Evolutionary conservation across 2,888 invertebrate genomes (phyloP).

Genomic region (Drosophila prolongata): DNA sequence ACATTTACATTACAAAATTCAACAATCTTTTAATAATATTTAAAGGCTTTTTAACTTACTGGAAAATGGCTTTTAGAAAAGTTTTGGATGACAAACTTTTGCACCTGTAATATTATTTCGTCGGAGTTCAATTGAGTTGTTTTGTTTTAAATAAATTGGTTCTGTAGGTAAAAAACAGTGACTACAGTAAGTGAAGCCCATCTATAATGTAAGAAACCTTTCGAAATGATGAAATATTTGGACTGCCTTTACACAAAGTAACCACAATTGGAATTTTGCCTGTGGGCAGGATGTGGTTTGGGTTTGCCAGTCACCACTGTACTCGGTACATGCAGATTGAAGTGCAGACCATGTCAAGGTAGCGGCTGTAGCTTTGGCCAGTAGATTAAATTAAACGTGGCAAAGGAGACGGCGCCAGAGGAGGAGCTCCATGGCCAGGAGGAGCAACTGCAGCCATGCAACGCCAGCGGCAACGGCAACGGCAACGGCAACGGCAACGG

Average conservation of each 20-base stretch:
- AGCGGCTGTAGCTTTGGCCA: slow-evolving; percentile 66
- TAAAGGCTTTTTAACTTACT: too few relatives aligned
- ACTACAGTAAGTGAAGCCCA: not conserved
- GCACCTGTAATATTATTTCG: too few relatives aligned
- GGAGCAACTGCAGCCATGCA: slow-evolving; percentile 43
- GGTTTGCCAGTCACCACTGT: not conserved
- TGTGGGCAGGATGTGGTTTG: not conserved
- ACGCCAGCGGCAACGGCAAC: not conserved
- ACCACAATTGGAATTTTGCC: not conserved
- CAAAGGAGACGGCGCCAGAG: slow-evolving; percentile 38
- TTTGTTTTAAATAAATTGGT: too few relatives aligned
- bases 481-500: slow-evolving; percentile 21
- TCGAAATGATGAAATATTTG: not conserved
- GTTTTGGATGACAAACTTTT: too few relatives aligned
- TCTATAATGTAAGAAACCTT: not conserved
- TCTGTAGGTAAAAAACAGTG: not conserved
- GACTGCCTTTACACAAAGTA: not conserved
- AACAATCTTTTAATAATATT: too few relatives aligned
- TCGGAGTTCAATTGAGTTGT: too few relatives aligned
- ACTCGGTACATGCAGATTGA: slow-evolving; percentile 24
- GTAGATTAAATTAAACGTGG: slow-evolving; percentile 78
- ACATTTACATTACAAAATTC: too few relatives aligned
- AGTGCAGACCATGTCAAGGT: slow-evolving; percentile 71
- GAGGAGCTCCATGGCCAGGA: slow-evolving; percentile 24
- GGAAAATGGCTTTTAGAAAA: too few relatives aligned